Base-by-base conservation (phyloP, 2,888 invertebrate genomes). In the Hedychridium roseum region DNA sequence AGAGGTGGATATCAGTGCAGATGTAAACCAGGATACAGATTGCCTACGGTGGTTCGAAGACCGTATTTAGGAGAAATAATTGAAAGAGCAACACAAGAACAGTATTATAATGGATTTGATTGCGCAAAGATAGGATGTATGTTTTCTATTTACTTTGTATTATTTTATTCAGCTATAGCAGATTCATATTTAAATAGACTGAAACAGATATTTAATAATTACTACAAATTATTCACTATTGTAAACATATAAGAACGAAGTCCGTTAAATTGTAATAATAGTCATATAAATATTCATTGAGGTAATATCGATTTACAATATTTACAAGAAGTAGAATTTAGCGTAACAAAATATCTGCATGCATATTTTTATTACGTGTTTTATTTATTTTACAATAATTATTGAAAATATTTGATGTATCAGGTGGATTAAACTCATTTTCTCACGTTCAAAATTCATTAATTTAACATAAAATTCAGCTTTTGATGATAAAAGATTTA, bases 1-100 rank as follows among this genome's bases (percentile, higher is more conserved):
- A 85, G 97, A 70, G 97, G 97, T 39, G 97, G 95, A 4, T 97
- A 96, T 80, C 94, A 95, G 73, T 96, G 95, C 74, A 86, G 94
- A 57, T 98, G 98, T 80, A 85, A 86, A 68, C 96, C 97, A 0
- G 93, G 95, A 0, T 90, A 82, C 79, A 85, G 97, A 42, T 83
- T 95, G 63, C 97, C 97, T 0, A 87, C 88, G 66, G 86, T 91
- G 47, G 93, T 94, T 20, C 84, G 96, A 42, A 85, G 94, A 42
- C 96, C 97, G 0, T 97, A 90, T 82, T 84, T 95, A 17, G 97
- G 97, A 0, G 94, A 96, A 83, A 88, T 97, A 51, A 83, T 98
- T 9, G 97, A 98, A 80, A 82, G 96, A 57, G 94, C 97, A 5
- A 94, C 96, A 0, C 86, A 89, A 15, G 92, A 93, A 74, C 93